phyloP scores from a whole-genome alignment of 2,888 invertebrate genomes.

The Erebia palarica region DNA sequence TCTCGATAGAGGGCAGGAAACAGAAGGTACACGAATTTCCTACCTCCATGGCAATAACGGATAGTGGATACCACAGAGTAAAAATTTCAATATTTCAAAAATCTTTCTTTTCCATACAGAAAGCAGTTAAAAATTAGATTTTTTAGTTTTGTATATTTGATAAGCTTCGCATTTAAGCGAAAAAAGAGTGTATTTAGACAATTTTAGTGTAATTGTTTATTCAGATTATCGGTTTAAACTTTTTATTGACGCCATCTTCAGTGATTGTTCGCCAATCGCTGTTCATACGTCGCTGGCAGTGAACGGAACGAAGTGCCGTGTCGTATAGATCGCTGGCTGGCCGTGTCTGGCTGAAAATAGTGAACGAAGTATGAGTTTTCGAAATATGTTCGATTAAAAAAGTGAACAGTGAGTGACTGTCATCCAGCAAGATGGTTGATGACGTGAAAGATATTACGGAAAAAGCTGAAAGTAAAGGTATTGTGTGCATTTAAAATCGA shows the following conservation, averaged over 20 bases:
- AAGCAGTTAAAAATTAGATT: background rate
- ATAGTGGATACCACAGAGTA: background rate
- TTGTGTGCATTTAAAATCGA: constrained; percentile 72
- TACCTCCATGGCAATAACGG: no score
- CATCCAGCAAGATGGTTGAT: constrained; percentile 82
- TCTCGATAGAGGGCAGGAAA: background rate
- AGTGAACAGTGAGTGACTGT: constrained; percentile 80
- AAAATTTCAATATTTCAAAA: background rate
- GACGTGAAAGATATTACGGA: constrained; percentile 80
- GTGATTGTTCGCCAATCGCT: constrained; percentile 46
- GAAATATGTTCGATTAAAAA: constrained; percentile 79
- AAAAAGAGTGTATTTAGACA: background rate
- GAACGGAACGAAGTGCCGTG: constrained; percentile 80
- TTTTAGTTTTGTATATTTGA: background rate
- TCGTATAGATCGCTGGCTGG: constrained; percentile 79
- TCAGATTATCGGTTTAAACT: constrained; percentile 35
- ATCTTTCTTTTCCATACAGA: background rate
- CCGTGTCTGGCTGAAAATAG: constrained; percentile 77
- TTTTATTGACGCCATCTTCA: constrained; percentile 56
- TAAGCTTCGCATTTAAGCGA: background rate
- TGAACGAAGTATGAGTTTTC: constrained; percentile 82
- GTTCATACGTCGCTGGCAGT: constrained; percentile 68
- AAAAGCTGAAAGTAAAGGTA: constrained; percentile 82
- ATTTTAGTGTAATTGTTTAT: constrained; percentile 2
- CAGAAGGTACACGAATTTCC: no score